Evolutionary conservation across 2,888 invertebrate species (phyloP), one percentile per base, ranked within the genome.

Genomic region (Polylopha cassiicola): DNA sequence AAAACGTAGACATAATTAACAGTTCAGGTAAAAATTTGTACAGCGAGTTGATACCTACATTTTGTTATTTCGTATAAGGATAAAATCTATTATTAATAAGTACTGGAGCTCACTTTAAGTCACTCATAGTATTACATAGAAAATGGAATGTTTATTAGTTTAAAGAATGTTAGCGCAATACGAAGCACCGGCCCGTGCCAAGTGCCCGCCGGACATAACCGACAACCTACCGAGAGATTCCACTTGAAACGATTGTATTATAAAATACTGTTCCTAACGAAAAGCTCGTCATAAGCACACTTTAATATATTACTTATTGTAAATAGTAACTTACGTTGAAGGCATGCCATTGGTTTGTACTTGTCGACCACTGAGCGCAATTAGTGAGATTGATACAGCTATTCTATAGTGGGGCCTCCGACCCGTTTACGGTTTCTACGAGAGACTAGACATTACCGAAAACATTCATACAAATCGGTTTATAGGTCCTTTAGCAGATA

Each of bases 61-160:
- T 29, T 33, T 30, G 30, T 34, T 16, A 31, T 22, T 29, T 34
- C 15, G 22, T 27, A 41, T 11, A 43, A 41, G 37, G 44, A 43
- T 46, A 47, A n/a, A n/a, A 18, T 24, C 43, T 51, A 50, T 51
- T 46, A 53, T 46, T 62, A 62, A 68, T 82, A 85, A 85, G 84
- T 85, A 85, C 84, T 70, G 62, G 72, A 75, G 79, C 78, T 76
- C 77, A 78, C 76, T 79, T 82, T 85, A 85, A 85, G 84, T 85
- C 80, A 80, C 80, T 73, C 75, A 64, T 65, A 61, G 66, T 60
- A 65, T 60, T 67, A 58, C 38, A 37, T 38, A 64, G 61, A 52
- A 49, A 59, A 65, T 82, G 84, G 84, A 84, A 82, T 84, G 84
- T 80, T 73, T 65, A 72, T 66, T 72, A 58, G 34, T 41, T 55